phyloP scores from a whole-genome alignment of 2,113 vertebrate genomes.

The Mystacornis crossleyi region DNA sequence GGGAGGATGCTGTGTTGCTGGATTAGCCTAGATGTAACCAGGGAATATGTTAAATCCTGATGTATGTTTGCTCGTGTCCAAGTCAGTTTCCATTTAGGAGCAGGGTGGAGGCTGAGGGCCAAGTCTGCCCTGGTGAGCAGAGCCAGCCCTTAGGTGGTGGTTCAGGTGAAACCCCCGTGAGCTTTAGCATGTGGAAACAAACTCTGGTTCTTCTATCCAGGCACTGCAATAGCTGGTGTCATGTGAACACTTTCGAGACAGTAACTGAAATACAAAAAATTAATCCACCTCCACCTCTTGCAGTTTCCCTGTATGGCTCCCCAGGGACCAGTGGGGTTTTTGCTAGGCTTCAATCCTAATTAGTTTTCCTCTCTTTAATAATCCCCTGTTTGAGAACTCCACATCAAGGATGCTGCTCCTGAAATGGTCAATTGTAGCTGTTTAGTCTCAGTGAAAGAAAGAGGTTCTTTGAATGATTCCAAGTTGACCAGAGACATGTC shows the following conservation, averaged over 20 bases:
- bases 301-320: not conserved
- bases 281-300: not conserved
- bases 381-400: not conserved
- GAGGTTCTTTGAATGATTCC: not conserved
- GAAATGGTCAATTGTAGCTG: not conserved
- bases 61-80: not conserved
- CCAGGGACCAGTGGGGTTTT: not conserved
- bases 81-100: not conserved
- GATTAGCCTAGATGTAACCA: not conserved
- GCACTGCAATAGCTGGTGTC: not conserved
- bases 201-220: not conserved
- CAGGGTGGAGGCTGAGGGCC: rapidly evolving
- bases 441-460: not conserved
- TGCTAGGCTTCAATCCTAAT: not conserved
- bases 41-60: not conserved
- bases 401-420: not conserved
- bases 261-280: not conserved
- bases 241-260: not conserved
- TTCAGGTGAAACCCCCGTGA: not conserved
- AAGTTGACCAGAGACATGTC: not conserved
- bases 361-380: not conserved
- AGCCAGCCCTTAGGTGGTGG: not conserved
- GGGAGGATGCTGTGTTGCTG: not conserved
- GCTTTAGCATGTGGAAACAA: not conserved
- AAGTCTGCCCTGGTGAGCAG: not conserved